These are phyloP conservation scores for Solea senegalensis DNA, from an alignment of 2,113 vertebrate species.

Conservation along the genomic window DNA sequence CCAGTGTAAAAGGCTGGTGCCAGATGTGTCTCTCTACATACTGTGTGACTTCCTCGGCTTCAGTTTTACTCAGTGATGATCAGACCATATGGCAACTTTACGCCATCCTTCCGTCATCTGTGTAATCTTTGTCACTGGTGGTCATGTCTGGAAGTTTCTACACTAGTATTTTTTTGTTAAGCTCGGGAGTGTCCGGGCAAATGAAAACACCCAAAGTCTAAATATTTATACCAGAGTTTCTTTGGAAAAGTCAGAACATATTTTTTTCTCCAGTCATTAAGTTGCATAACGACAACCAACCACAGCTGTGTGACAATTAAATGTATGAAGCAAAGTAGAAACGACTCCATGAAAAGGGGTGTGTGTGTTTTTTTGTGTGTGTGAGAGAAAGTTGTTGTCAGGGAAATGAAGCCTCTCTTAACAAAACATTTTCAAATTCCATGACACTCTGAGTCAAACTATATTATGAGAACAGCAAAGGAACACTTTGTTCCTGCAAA, in stretches of 20 bases:
- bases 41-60: neutral
- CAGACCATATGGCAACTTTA: constrained; percentile 17
- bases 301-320: constrained; percentile 56
- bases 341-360: constrained; percentile 16
- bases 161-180: constrained; percentile 58
- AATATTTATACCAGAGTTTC: constrained; percentile 58
- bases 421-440: constrained; percentile 58
- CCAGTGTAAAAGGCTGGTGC: neutral
- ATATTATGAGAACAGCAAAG: constrained; percentile 35
- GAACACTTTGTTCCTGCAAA: constrained; percentile 72
- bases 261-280: constrained; percentile 30
- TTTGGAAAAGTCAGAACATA: constrained; percentile 51
- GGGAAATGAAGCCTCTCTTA: constrained; percentile 53
- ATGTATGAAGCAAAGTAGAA: constrained; percentile 29
- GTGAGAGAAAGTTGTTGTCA: constrained; percentile 8
- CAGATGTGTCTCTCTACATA: neutral
- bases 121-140: constrained; percentile 51
- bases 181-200: constrained; percentile 62
- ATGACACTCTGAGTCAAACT: constrained; percentile 48
- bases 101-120: constrained; percentile 20
- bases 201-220: constrained; percentile 53
- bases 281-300: constrained; percentile 66
- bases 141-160: constrained; percentile 75
- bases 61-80: constrained; percentile 39
- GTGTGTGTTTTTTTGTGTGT: neutral